Base-by-base conservation (phyloP, 2,797 vertebrate genomes). In the Myotis myotis region DNA sequence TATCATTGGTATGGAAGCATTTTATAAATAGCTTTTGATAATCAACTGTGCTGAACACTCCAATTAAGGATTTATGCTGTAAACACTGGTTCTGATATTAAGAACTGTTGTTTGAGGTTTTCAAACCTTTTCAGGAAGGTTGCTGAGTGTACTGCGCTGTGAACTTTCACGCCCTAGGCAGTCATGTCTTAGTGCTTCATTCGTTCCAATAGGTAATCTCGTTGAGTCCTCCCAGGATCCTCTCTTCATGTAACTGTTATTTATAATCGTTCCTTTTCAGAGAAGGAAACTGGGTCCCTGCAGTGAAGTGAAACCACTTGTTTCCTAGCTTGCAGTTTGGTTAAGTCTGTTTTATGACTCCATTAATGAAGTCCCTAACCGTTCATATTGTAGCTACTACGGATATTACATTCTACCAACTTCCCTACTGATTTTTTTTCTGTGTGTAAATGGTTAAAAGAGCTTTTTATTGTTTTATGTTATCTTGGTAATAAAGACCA, bases 1-100 rank as follows among this genome's bases (percentile, higher is more conserved):
- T 81, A 81, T 87, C 79, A 76, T 93, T 93, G 95, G 95, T 97
- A 92, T 97, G 97, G 76, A 89, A 95, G 75, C 74, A 33, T 95
- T 97, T 95, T 94, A 80, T 74, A 94, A 95, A 74, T 86, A 87
- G 44, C 60, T 95, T 97, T 96, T 95, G 30, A 72, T 91, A 84
- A 94, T 82, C 64, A 78, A 44, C 83, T 94, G 51, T 68, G 28
- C 82, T 68, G 44, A 93, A 87, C 92, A 96, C 94, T 96, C 75
- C 92, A 62, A 11, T 80, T 86, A 92, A 87, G 76, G 75, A 55
- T 78, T 91, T 75, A 57, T 68, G 36, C 60, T 93, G 80, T 90
- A 87, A 79, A 94, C 62, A 53, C 72, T 51, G 81, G 86, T 92
- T 95, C 47, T 95, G 88, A 64, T 88, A 41, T 91, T 95, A 75